Base-by-base conservation (phyloP, 2,888 invertebrate species). In the Pollenia labialis region DNA sequence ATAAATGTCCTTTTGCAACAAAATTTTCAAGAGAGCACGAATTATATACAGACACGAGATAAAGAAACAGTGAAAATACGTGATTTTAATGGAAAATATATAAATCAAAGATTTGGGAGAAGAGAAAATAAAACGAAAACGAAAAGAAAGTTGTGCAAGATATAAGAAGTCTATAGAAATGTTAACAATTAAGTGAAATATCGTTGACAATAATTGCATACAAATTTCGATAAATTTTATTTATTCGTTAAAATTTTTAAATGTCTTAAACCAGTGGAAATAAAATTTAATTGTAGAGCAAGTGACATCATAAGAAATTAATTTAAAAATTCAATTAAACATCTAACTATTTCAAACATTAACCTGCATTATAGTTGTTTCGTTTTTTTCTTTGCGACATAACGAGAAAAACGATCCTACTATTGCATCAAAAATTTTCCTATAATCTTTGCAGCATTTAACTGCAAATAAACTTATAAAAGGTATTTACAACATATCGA, bases 41-140 rank as follows among this genome's bases (percentile, higher is more conserved):
- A 66, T 18, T 44, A 56, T 16, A 74, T 14, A 66, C 1, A 42
- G 66, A 32, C 32, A 32, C 32, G 32, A 16, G 50, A 81, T 54
- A 82, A 68, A 84, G 66, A 60, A 52, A 72, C 44, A 84, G 16
- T n/a, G 46, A 40, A 79, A 84, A 68, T 66, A 84, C 79, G 84
- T 84, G 84, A 79, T 79, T 84, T 84, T 68, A 74, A 79, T 74
- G 72, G 52, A 76, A 74, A 82, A 69, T 58, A 40, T 14, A 72
- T 62, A 74, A 84, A 79, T 79, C 62, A 76, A 79, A 68, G 44
- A 68, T 68, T 72, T 72, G 7, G 14, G 18, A 58, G 10, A 46
- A 48, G 23, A 6, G 46, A 2, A 7, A 40, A 16, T 6, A 54
- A 48, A 16, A 68, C 23, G 4, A 2, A 60, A 6, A 14, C 14